Percentiles rank a stretch among this genome's conserved stretches.
These are phyloP conservation scores for Colinus virginianus DNA, from an alignment of 2,113 vertebrate genomes.

Conservation along the genomic window DNA sequence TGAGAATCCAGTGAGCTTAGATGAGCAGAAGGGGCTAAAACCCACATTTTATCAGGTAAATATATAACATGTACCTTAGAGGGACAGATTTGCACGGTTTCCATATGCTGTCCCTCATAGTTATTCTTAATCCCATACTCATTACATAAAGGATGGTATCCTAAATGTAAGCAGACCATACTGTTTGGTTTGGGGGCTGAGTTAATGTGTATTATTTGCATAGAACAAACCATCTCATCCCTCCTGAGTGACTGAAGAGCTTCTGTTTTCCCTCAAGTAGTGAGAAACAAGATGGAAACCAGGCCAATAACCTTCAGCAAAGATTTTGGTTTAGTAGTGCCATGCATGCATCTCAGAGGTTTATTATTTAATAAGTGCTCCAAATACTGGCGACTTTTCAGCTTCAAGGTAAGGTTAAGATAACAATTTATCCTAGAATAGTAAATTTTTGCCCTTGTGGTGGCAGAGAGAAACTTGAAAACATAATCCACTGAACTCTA, in stretches of 20 bases:
- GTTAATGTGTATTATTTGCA: not conserved
- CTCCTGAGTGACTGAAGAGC: not conserved
- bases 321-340: not conserved
- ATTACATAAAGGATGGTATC: not conserved
- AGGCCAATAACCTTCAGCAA: not conserved
- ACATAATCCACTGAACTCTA: not conserved
- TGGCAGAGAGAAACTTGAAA: constrained; percentile 22
- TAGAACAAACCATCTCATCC: not conserved
- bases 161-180: not conserved
- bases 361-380: not conserved
- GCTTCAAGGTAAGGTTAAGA: not conserved
- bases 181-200: not conserved
- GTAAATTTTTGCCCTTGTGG: not conserved
- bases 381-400: not conserved
- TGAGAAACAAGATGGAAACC: not conserved
- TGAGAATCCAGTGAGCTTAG: not conserved
- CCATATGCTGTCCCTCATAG: not conserved
- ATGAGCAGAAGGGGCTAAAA: not conserved
- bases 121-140: not conserved
- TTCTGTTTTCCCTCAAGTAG: not conserved
- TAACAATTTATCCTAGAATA: not conserved
- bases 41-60: not conserved
- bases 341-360: not conserved
- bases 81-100: not conserved
- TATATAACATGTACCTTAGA: not conserved